These are phyloP conservation scores for Seriola quinqueradiata DNA, from an alignment of 2,113 vertebrate genomes.

Conservation along the genomic window DNA sequence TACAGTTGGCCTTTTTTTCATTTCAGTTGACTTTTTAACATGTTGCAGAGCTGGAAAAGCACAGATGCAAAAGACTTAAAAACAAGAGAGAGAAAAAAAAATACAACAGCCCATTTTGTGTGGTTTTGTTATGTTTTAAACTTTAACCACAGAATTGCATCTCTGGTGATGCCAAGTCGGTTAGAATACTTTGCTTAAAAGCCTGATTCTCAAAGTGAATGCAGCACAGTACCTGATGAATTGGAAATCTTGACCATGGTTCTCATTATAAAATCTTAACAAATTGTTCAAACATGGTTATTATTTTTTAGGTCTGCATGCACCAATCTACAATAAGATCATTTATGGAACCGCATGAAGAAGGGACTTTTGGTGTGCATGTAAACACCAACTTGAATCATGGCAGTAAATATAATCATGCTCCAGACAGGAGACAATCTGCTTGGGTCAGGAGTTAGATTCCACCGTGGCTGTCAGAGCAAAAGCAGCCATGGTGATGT, in stretches of 20 bases:
- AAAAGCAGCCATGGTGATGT: background rate
- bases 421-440: conserved; percentile 4
- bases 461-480: conserved; percentile 2
- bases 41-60: no score
- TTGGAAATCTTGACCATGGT: background rate
- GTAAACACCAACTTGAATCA: background rate
- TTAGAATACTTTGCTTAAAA: background rate
- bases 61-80: no score
- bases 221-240: background rate
- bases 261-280: background rate
- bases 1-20: no score
- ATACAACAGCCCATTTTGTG: no score
- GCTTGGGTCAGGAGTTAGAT: background rate
- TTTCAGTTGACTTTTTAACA: no score
- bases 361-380: background rate
- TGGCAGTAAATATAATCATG: background rate
- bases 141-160: background rate
- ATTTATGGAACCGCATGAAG: background rate
- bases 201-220: background rate
- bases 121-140: no score
- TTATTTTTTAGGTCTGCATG: no score
- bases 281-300: background rate
- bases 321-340: background rate
- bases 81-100: no score
- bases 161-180: background rate